Evolutionary conservation across 2,888 invertebrate species (phyloP), one percentile per base, ranked within the genome.

Genomic region (Oligia fasciuncula): DNA sequence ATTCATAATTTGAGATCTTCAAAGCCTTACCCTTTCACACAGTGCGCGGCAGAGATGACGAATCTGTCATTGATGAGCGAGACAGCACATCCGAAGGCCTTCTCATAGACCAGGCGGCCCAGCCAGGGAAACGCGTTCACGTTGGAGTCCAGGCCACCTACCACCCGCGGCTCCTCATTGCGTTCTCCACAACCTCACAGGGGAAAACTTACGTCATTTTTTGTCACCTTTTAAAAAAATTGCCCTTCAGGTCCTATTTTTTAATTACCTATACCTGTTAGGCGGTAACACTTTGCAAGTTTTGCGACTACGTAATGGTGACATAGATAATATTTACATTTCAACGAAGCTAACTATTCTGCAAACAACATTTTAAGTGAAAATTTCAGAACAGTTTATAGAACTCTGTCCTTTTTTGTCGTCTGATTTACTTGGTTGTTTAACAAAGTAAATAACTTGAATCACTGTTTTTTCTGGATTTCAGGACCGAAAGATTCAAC

Each of bases 121-220:
- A 99, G 98, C 99, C 99, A 99, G 5, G 99, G 99, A 93, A 98
- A 99, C 85, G 98, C 98, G 92, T 98, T 98, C 88, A 98, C 97
- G 65, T 97, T 97, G 0, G 98, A 97, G 2, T 97, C 97, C 87
- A 97, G 96, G 1, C 99, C 99, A 11, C 99, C 99, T 0, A 99
- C 98, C 87, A 99, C 98, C 73, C 99, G 97, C 49, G 98, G 97
- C 90, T 98, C 98, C 89, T 98, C 98, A 91, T 98, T 98, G 85
- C 98, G 97, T 91, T 98, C 97, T 13, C 99, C 99, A 92, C 99
- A 99, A 92, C 97, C 98, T 98, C 69, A 35, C 57, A 85, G 11
- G 68, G 43, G 19, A 79, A 68, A 71, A 6, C 19, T 60, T 6
- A 14, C 29, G 13, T 73, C 0, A n/a, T 19, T 3, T 19, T 1